Percentiles rank a stretch among this genome's conserved stretches.
These are phyloP conservation scores for Ageneiosus marmoratus DNA, from an alignment of 2,113 vertebrate species.

Conservation along the genomic window DNA sequence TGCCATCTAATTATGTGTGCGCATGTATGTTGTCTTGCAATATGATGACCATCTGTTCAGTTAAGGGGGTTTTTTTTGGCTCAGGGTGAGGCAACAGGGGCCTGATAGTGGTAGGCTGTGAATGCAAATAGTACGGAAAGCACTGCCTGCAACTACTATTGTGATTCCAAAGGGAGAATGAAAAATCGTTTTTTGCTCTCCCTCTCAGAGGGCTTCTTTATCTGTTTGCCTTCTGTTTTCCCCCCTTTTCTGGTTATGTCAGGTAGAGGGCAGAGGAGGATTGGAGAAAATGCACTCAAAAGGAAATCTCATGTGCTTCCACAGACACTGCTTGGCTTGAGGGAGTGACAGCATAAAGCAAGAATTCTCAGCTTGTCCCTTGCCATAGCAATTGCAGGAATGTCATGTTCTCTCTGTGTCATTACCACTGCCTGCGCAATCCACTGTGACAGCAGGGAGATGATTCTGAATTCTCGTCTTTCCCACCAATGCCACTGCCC, in stretches of 20 bases:
- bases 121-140: slow-evolving; percentile 36
- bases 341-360: slow-evolving; percentile 43
- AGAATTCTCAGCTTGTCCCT: slow-evolving; percentile 44
- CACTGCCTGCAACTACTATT: slow-evolving; percentile 37
- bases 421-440: slow-evolving; percentile 42
- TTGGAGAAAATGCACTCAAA: slow-evolving; percentile 36
- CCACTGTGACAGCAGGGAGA: slow-evolving; percentile 47
- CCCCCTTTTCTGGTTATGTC: slow-evolving; percentile 40
- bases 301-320: slow-evolving; percentile 39
- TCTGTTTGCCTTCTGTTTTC: slow-evolving; percentile 51
- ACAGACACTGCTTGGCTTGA: slow-evolving; percentile 32
- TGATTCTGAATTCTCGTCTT: slow-evolving; percentile 29
- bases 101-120: slow-evolving; percentile 31
- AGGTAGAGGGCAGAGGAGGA: slow-evolving; percentile 45
- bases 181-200: slow-evolving; percentile 57
- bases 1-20: background rate
- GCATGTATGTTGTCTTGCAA: slow-evolving; percentile 23
- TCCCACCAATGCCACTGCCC: slow-evolving; percentile 3
- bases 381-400: slow-evolving; percentile 41
- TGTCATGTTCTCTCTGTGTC: slow-evolving; percentile 40
- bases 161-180: slow-evolving; percentile 49
- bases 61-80: background rate
- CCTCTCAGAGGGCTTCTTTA: slow-evolving; percentile 38
- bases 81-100: background rate
- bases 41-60: slow-evolving; percentile 21